These are phyloP conservation scores for Uropsilus gracilis DNA, from an alignment of 2,113 vertebrate genomes.

Conservation along the genomic window DNA sequence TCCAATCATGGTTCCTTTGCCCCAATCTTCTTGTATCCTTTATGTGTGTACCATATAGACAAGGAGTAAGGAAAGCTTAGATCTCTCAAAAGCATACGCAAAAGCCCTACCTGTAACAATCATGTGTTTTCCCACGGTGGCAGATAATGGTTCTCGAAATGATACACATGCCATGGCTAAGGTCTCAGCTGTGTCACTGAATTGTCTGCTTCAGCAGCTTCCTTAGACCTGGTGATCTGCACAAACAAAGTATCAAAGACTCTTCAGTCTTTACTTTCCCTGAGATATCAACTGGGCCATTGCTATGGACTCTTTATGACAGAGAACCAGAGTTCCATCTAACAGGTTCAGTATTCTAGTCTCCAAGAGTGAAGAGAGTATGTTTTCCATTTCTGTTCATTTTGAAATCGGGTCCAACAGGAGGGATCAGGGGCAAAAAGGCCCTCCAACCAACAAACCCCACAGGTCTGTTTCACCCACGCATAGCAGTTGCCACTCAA, in stretches of 20 bases:
- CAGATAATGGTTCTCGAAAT: not conserved
- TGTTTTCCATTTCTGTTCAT: no score
- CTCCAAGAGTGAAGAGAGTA: not conserved
- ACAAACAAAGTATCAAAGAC: not conserved
- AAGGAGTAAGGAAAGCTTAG: not conserved
- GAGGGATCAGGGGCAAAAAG: no score
- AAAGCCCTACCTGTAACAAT: conserved; percentile 43
- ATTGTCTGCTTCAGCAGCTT: not conserved
- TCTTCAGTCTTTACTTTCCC: not conserved
- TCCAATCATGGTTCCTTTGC: no score
- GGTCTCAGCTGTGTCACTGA: not conserved
- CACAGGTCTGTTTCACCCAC: no score
- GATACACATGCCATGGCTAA: not conserved
- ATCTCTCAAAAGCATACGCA: not conserved
- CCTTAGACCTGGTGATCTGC: not conserved
- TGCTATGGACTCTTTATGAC: conserved; percentile 60
- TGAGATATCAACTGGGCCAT: not conserved
- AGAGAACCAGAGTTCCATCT: not conserved
- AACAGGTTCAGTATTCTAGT: not conserved
- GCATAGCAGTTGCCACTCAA: no score
- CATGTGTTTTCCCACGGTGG: conserved; percentile 25
- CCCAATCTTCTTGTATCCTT: not conserved
- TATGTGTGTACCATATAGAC: not conserved
- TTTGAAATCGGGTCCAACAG: no score
- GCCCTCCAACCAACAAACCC: no score